Conservation (phyloP, 2,888 invertebrate genomes). For the Aplocera efformata region DNA sequence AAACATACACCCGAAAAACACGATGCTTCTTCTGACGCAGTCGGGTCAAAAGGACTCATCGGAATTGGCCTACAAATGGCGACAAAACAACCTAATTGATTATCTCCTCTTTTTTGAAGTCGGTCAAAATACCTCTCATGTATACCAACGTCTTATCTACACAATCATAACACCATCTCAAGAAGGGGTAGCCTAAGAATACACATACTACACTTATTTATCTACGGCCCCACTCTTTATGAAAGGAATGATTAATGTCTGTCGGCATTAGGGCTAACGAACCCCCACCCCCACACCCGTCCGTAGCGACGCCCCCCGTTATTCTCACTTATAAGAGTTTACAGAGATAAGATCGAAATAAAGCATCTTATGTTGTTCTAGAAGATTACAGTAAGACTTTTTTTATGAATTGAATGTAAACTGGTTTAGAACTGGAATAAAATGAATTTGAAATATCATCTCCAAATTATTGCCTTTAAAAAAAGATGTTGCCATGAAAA, state of each 20-base stretch:
- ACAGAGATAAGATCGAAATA: conserved; percentile 30
- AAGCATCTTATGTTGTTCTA: conserved; percentile 6
- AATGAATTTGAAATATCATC: too few relatives aligned
- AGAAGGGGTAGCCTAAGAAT: conserved; percentile 78
- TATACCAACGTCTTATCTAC: conserved; percentile 41
- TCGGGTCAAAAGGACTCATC: too few relatives aligned
- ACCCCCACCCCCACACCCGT: conserved; percentile 40
- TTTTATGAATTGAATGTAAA: too few relatives aligned
- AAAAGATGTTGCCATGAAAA: too few relatives aligned
- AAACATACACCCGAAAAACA: too few relatives aligned
- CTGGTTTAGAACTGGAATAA: too few relatives aligned
- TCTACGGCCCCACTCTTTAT: conserved; percentile 78
- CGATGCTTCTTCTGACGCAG: too few relatives aligned
- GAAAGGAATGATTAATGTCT: conserved; percentile 81
- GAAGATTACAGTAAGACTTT: neutral
- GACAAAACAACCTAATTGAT: too few relatives aligned
- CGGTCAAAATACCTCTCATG: too few relatives aligned
- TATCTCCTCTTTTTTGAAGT: too few relatives aligned
- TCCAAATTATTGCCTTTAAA: too few relatives aligned
- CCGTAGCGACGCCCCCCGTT: conserved; percentile 42
- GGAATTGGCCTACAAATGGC: too few relatives aligned
- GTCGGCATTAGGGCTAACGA: conserved; percentile 78
- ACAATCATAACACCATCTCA: conserved; percentile 45
- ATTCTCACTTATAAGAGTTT: conserved; percentile 78
- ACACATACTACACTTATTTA: conserved; percentile 81